Conservation (phyloP, 2,113 vertebrate species). For the Grus americana region DNA sequence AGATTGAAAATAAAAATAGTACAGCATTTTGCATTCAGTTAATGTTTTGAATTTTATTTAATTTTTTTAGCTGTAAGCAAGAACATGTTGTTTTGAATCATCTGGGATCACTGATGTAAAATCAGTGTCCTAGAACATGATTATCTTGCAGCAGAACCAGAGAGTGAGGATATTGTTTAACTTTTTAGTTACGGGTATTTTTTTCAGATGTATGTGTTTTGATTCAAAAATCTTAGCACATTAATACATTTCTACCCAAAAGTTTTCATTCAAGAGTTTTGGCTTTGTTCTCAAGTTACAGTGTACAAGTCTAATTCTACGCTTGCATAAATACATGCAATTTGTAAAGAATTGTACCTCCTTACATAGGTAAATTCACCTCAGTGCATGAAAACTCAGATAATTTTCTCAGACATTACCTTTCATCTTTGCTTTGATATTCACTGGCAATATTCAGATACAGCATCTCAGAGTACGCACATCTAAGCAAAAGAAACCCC, state of each 20-base stretch:
- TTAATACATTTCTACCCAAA: not conserved
- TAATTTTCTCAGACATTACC: not conserved
- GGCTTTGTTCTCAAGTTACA: not conserved
- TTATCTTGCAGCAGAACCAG: not conserved
- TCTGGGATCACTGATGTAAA: not conserved
- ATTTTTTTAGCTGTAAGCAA: not conserved
- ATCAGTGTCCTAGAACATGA: not conserved
- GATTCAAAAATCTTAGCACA: not conserved
- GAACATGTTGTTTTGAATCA: not conserved
- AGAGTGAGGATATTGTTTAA: not conserved
- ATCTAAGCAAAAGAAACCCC: not conserved
- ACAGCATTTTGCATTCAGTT: not conserved
- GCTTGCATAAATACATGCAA: not conserved
- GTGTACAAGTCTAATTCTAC: not conserved
- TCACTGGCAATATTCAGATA: not conserved
- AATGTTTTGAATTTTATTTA: not conserved
- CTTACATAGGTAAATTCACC: not conserved
- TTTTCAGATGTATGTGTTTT: not conserved
- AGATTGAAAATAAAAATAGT: not conserved
- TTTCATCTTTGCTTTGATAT: conserved; percentile 12
- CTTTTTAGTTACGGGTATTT: not conserved
- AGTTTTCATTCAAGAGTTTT: not conserved
- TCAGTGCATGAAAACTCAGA: not conserved
- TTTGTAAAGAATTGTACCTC: not conserved
- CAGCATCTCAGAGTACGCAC: not conserved